Conservation (phyloP, 2,797 vertebrate genomes). For the Eulemur rubriventer region DNA sequence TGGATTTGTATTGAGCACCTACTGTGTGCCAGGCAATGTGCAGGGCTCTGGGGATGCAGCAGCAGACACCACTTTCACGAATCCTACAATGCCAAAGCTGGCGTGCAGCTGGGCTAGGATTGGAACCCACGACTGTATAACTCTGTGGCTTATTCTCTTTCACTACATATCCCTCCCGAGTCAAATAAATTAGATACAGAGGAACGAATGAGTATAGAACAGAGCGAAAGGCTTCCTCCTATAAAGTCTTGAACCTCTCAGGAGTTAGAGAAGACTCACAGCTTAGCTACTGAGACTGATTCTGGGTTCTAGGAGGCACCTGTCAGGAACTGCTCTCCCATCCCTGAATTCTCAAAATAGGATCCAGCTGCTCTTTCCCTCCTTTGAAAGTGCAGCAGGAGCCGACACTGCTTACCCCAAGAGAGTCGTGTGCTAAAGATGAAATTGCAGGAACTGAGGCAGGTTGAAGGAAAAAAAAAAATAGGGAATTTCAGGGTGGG, state of each 20-base stretch:
- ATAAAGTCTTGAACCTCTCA: background rate
- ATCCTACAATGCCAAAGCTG: rapidly evolving
- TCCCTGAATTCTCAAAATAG: background rate
- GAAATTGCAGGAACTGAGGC: background rate
- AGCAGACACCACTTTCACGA: background rate
- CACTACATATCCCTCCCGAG: no score
- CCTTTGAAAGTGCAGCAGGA: background rate
- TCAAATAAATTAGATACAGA: background rate
- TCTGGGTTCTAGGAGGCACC: background rate
- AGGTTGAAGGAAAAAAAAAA: background rate
- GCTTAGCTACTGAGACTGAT: background rate
- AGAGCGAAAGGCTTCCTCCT: background rate
- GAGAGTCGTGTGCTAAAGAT: rapidly evolving
- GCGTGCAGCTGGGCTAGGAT: background rate
- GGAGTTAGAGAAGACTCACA: background rate
- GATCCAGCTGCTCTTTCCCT: background rate
- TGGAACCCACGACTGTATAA: background rate
- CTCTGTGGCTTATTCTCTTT: background rate
- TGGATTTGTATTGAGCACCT: background rate
- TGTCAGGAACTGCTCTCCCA: background rate
- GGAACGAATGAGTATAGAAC: background rate
- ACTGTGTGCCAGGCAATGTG: background rate
- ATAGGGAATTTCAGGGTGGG: rapidly evolving
- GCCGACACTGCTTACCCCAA: no score
- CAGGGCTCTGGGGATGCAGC: background rate